Conservation (phyloP, 2,113 vertebrate species). For the Morphnarchus princeps region DNA sequence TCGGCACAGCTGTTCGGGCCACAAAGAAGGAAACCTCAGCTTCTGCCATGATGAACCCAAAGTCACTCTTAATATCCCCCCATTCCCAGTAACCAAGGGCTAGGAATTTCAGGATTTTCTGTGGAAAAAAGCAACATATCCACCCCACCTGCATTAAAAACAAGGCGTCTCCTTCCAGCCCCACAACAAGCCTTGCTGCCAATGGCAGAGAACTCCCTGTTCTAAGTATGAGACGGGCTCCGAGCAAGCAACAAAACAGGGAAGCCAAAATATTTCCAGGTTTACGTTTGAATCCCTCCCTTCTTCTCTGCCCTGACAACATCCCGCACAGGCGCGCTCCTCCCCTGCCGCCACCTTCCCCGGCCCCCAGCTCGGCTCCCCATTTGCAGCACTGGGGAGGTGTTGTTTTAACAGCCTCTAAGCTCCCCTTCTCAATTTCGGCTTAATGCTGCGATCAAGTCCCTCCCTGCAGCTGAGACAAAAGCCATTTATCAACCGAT, state of each 20-base stretch:
- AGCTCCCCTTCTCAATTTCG: constrained; percentile 52
- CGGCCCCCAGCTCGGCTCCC: background rate
- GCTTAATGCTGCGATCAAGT: constrained; percentile 25
- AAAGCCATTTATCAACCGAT: constrained; percentile 72
- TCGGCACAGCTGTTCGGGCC: background rate
- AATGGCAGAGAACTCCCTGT: background rate
- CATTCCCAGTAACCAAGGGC: background rate
- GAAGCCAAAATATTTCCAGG: constrained; percentile 38
- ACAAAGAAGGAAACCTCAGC: constrained; percentile 23
- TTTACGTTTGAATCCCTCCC: constrained; percentile 16
- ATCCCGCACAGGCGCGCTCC: background rate
- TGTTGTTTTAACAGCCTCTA: constrained; percentile 44
- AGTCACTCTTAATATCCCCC: background rate
- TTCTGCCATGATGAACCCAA: background rate
- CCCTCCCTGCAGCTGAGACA: constrained; percentile 55
- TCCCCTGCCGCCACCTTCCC: background rate
- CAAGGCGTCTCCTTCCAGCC: background rate
- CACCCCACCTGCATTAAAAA: constrained; percentile 1
- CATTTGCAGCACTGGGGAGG: background rate
- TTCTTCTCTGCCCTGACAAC: background rate
- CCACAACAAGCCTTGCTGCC: background rate
- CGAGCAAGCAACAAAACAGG: background rate
- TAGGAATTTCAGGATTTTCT: background rate
- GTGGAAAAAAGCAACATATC: constrained; percentile 4
- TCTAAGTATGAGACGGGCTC: background rate